Base-by-base conservation (phyloP, 2,888 invertebrate genomes). In the Cryptocheilus praepositus region DNA sequence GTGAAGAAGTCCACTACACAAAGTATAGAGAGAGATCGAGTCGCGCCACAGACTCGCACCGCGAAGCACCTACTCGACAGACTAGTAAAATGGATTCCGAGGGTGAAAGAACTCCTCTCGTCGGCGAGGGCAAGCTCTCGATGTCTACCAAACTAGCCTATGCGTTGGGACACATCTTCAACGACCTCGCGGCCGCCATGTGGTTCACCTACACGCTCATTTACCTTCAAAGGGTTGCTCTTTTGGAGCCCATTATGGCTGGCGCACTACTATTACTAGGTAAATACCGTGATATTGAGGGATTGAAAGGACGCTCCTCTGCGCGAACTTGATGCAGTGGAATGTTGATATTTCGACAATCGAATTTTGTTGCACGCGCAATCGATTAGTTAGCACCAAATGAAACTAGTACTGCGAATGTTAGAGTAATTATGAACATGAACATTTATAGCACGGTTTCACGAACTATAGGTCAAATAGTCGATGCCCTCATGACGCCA, bases 401-500 rank as follows among this genome's bases (percentile, higher is more conserved):
- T 8, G 11, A 7, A 25, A 2, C 2, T 5, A 25, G 25, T 5
- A 25, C 3, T 3, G 25, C 5, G 5, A 25, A 5, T 5, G 25
- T 2, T 25, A 25, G 25, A 25, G 25, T 25, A 25, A 25, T 25
- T 36, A 36, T 36, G 3, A 11, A 5, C 2, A 8, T 36, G 3
- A 36, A 11, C 7, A 11, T 2, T 36, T 36, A 36, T 11, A 1
- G 4, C 7, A 36, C 13, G 36, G 11, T 36, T 36, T 36, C 1
- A 7, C 11, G 36, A 4, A 7, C 18, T n/a, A 15, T 67, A 89
- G 88, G 88, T 15, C 88, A 89, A 82, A 66, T 88, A 28, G 77
- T 87, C 54, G 88, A 88, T 63, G 88, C 88, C 0, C 60, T 89
- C n/a, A 83, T 86, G 85, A 89, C 93, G 90, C 96, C 97, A 16